phyloP scores from a whole-genome alignment of 2,888 invertebrate genomes.

The Sepiola atlantica region DNA sequence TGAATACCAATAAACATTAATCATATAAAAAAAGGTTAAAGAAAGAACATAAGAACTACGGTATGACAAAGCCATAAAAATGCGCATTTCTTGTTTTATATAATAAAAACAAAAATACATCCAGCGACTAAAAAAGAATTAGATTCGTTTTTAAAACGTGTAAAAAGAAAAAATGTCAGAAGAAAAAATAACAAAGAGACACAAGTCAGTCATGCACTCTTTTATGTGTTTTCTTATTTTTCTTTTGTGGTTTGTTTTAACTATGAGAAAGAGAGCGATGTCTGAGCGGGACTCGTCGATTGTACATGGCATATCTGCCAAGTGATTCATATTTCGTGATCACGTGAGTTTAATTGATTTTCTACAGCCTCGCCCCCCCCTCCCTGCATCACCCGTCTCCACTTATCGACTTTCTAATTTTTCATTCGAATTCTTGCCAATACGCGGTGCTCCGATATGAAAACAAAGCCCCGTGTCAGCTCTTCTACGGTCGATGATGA shows the following conservation, averaged over 20 bases:
- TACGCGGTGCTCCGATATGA: not conserved
- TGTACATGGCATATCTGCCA: not conserved
- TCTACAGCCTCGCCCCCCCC: too few species aligned
- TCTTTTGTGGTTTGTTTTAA: not conserved
- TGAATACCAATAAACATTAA: too few species aligned
- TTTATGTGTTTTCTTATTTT: too few species aligned
- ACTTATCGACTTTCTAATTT: not conserved
- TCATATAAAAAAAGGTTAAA: not conserved
- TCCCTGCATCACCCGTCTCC: not conserved
- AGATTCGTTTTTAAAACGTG: not conserved
- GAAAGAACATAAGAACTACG: not conserved
- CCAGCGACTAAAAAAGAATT: not conserved
- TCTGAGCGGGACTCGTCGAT: not conserved
- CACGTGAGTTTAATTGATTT: not conserved
- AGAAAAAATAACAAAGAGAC: not conserved
- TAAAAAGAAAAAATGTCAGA: not conserved
- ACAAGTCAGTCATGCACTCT: not conserved
- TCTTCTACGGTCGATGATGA: not conserved
- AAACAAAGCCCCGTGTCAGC: not conserved
- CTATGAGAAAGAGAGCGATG: not conserved
- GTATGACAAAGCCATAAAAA: not conserved
- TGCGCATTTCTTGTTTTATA: not conserved
- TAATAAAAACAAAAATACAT: not conserved
- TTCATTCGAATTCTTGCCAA: not conserved
- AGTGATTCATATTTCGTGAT: constrained; percentile 32